Base-by-base conservation (phyloP, 2,888 invertebrate genomes). In the Spisula solida region DNA sequence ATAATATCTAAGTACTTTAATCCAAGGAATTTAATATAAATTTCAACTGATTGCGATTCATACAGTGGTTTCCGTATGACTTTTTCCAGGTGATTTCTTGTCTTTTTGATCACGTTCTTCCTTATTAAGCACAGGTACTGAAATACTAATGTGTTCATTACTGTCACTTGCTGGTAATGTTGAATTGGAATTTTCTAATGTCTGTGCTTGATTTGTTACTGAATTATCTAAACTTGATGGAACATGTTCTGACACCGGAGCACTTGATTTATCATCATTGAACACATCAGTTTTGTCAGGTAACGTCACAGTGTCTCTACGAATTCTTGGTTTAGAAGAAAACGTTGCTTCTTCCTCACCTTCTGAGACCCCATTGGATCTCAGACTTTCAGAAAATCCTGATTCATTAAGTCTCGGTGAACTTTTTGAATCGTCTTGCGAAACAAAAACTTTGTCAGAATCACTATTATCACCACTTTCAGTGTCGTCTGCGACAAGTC, bases 401-500 rank as follows among this genome's bases (percentile, higher is more conserved):
- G 75, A 84, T 81, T 82, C 82, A 80, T 80, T 83, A 25, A 80
- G 79, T 82, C 66, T 82, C 0, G 80, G 79, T 78, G 83, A 88
- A 80, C 70, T 78, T 31, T 55, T 78, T 20, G 88, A 88, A 78
- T 85, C 88, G 47, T 81, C 75, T 48, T 80, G 81, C 82, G 90
- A 90, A 82, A 90, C 85, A 80, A 85, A 89, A 87, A 81, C 85
- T 81, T 87, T 85, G 34, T 85, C 82, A 29, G 75, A 78, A 18
- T 85, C 85, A 85, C 51, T 75, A 66, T 70, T 84, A 29, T 88
- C 79, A 18, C 47, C 47, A 25, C 66, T 80, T 51, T 75, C 70
- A 47, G 31, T 16, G 20, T 48, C 47, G 18, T 60, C 70, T 25
- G 55, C 25, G 14, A 56, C 56, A 47, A 48, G 47, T 66, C 82